Evolutionary conservation across 2,113 vertebrate species (phyloP).

Genomic region (Porphyrio hochstetteri): DNA sequence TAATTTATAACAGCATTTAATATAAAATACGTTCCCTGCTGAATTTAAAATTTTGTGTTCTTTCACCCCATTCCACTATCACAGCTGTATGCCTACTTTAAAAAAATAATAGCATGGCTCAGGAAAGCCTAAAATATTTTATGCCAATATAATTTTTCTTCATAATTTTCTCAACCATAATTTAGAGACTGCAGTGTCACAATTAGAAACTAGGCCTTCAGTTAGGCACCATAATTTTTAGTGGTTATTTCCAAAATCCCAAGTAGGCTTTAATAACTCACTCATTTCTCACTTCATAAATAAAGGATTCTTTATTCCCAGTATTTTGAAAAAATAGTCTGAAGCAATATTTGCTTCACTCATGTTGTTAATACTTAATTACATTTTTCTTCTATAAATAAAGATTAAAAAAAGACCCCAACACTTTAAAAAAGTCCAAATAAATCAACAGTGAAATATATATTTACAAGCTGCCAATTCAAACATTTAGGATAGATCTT

Average conservation of each 20-base stretch:
- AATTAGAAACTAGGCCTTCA: background rate
- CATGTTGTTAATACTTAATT: slow-evolving; percentile 38
- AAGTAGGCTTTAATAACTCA: slow-evolving; percentile 22
- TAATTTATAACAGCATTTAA: background rate
- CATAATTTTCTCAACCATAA: background rate
- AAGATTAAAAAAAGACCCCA: background rate
- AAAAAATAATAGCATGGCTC: background rate
- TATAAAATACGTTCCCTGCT: background rate
- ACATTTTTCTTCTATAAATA: slow-evolving; percentile 1
- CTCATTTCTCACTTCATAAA: slow-evolving; percentile 43
- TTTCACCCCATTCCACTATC: background rate
- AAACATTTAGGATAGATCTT: background rate
- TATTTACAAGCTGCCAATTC: background rate
- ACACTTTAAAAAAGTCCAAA: background rate
- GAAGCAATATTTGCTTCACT: background rate
- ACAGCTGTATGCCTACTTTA: background rate
- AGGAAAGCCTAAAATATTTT: background rate
- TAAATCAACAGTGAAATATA: background rate
- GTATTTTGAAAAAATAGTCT: slow-evolving; percentile 13
- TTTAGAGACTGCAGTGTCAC: background rate
- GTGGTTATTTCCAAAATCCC: slow-evolving; percentile 35
- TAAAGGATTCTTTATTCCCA: background rate
- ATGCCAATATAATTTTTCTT: background rate
- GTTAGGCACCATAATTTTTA: slow-evolving; percentile 14
- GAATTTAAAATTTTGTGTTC: background rate